phyloP scores from a whole-genome alignment of 1,140 invertebrate genomes.

The Glossosoma conforme region DNA sequence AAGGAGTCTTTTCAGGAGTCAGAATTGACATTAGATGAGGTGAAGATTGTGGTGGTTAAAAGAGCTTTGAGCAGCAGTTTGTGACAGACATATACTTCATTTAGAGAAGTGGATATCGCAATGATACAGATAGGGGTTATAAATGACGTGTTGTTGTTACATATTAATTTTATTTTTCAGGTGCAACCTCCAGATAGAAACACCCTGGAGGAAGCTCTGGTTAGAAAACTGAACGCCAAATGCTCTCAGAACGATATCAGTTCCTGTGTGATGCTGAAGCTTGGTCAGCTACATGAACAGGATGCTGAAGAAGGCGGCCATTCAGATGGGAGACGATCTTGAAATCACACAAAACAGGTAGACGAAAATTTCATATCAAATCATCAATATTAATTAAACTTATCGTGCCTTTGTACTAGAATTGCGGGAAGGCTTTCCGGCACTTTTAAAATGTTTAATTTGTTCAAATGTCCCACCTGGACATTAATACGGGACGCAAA shows the following conservation, averaged over 20 bases:
- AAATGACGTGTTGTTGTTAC: no score
- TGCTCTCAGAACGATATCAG: constrained; percentile 70
- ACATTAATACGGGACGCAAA: not conserved
- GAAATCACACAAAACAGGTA: constrained; percentile 71
- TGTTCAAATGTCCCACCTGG: not conserved
- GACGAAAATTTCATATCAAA: constrained; percentile 8
- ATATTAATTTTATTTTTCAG: no score
- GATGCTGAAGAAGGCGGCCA: constrained; percentile 69
- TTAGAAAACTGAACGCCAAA: constrained; percentile 68
- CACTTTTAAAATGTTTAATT: not conserved
- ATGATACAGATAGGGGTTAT: no score
- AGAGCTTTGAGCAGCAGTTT: no score
- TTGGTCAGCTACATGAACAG: constrained; percentile 76
- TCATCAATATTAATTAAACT: not conserved
- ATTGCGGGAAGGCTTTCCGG: not conserved
- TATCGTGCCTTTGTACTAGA: not conserved
- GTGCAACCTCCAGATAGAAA: constrained; percentile 1
- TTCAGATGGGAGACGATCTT: constrained; percentile 68
- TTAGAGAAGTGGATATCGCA: no score
- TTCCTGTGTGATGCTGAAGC: constrained; percentile 73
- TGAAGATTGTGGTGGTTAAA: not conserved
- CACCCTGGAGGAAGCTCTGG: constrained; percentile 58
- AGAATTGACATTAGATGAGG: no score
- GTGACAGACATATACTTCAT: no score
- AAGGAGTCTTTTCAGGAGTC: no score